Evolutionary conservation across 2,797 vertebrate species (phyloP), one percentile per base, ranked within the genome.

Genomic region (Myripristis murdjan): DNA sequence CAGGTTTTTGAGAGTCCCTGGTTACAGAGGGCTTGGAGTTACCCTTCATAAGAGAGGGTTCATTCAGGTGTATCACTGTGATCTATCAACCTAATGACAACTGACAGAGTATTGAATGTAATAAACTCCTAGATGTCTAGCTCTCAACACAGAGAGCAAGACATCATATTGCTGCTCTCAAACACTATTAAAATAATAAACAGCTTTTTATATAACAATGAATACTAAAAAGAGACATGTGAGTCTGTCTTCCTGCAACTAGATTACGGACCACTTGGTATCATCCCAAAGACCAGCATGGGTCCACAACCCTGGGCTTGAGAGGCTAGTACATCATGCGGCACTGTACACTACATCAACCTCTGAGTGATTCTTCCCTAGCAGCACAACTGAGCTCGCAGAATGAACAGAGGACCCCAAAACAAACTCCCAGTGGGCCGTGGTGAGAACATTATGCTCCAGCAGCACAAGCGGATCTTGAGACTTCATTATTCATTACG

Each of bases 261-360:
- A 39, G 16, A 28, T 33, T 44, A 11, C 31, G 44, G 48, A 54
- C 31, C 44, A 35, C 10, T 14, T 23, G 9, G 18, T 11, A 28
- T 16, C n/a, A 51, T 58, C 22, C 31, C 44, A 63, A n/a, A 37
- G 24, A 26, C 24, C 16, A n/a, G 1, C 39, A 80, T 54, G 61
- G 39, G 65, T 57, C 37, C 37, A 39, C 37, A 14, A 39, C 37
- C 37, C 37, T 39, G 37, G 12, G 37, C 12, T 39, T 39, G 37
- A 39, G 37, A 39, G 39, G 3, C 11, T 39, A 3, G 35, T 10
- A 37, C 35, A 37, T 37, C 12, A 37, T 64, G 64, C 39, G 75
- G 41, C 47, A 49, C 53, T 55, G 49, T 31, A 53, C 69, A 76
- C 22, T 24, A 59, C 74, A 81, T 86, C 63, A 58, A 58, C 73